Evolutionary conservation across 2,797 vertebrate genomes (phyloP).

Genomic region (Cyprinella venusta): DNA sequence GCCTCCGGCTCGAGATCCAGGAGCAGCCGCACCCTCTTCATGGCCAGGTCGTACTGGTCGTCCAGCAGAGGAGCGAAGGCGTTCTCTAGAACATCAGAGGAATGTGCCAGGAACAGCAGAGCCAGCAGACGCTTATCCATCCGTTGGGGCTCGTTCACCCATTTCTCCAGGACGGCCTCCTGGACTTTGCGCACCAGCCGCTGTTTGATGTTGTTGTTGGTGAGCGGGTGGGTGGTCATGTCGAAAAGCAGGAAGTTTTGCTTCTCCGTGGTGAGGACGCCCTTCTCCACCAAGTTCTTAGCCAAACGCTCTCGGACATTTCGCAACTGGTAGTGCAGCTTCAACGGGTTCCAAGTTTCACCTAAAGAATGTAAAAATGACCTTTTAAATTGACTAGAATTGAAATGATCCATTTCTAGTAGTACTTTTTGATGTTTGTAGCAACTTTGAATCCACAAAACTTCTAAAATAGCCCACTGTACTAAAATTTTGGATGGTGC

Average conservation of each 20-base stretch:
- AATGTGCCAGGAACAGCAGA: conserved; percentile 93
- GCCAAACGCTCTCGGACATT: conserved; percentile 94
- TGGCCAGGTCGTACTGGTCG: conserved; percentile 95
- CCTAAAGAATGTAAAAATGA: conserved; percentile 69
- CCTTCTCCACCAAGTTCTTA: conserved; percentile 97
- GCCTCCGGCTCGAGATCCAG: conserved; percentile 94
- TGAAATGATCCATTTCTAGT: not conserved
- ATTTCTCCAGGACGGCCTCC: conserved; percentile 93
- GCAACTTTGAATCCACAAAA: not conserved
- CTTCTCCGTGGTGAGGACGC: conserved; percentile 97
- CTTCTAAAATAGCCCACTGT: not conserved
- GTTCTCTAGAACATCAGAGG: conserved; percentile 96
- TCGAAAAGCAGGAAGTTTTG: conserved; percentile 99
- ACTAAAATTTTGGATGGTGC: not conserved
- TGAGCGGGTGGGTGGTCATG: conserved; percentile 98
- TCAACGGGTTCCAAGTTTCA: conserved; percentile 97
- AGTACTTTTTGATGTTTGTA: not conserved
- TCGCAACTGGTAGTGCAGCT: conserved; percentile 94
- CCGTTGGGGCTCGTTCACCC: conserved; percentile 95
- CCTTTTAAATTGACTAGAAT: not conserved
- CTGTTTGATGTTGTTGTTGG: conserved; percentile 92
- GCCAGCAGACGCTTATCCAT: conserved; percentile 96
- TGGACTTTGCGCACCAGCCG: conserved; percentile 97
- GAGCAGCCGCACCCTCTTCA: conserved; percentile 92
- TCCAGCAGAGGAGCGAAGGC: conserved; percentile 96